Conservation (phyloP, 2,113 vertebrate genomes). For the Edolisoma coerulescens region DNA sequence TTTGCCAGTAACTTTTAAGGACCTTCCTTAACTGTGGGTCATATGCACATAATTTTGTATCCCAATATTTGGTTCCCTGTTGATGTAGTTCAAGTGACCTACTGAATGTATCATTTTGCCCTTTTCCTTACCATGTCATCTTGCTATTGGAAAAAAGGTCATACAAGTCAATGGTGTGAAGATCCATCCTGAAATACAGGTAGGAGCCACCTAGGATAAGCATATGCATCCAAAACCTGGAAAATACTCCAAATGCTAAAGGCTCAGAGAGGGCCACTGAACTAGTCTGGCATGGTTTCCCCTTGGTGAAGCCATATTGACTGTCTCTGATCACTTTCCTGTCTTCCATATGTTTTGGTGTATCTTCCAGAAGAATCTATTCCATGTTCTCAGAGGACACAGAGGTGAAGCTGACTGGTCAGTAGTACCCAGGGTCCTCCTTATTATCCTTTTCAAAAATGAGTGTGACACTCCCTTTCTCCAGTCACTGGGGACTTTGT, state of each 20-base stretch:
- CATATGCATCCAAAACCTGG: background rate
- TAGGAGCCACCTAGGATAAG: background rate
- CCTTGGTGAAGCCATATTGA: background rate
- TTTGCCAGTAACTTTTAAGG: background rate
- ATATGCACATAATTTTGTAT: background rate
- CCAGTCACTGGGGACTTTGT: background rate
- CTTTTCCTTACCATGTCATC: background rate
- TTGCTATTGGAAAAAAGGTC: background rate
- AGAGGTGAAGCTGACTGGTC: background rate
- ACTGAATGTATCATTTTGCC: background rate
- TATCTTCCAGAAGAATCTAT: background rate
- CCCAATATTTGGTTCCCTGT: background rate
- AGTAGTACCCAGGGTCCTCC: background rate
- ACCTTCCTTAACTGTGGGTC: background rate
- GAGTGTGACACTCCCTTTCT: background rate
- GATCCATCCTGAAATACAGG: background rate
- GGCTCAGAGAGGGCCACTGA: background rate
- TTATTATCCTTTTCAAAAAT: background rate
- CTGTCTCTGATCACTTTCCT: background rate
- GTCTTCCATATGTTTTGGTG: background rate
- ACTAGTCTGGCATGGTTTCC: background rate
- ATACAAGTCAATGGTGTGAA: background rate
- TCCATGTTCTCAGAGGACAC: background rate
- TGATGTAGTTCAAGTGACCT: rapidly evolving
- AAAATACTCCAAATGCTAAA: background rate